Evolutionary conservation across 2,888 invertebrate species (phyloP), one percentile per base, ranked within the genome.

Genomic region (Zygothrica quintamaculata): DNA sequence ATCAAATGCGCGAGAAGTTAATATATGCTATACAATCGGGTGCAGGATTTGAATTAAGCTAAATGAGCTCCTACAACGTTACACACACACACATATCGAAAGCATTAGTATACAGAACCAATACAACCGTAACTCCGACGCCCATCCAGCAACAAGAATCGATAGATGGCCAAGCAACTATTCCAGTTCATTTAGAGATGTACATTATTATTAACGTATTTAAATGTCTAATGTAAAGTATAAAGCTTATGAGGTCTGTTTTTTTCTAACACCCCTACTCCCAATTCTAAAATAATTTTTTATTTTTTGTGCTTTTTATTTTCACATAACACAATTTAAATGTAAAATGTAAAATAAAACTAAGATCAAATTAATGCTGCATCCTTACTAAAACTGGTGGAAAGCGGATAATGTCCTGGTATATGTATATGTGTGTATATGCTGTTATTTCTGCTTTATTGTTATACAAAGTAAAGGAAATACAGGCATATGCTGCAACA

Each of bases 41-140:
- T 79, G 96, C 98, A 37, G 99, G 99, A 36, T 99, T 99, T 92
- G 99, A 99, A 92, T 94, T 99, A 75, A 96, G 96, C 91, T 96
- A 95, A 93, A 79, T 65, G 67, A 60, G 53, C 26, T 8, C 22
- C 11, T 5, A 16, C 9, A 7, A 1, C 34, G 4, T 31, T 62
- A 53, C 48, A 50, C 48, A 33, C 53, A 43, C 12, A 50, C 48
- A 80, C 77, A 81, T 77, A 81, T 81, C 79, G 59, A 46, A 55
- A n/a, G n/a, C n/a, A n/a, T n/a, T n/a, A n/a, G n/a, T n/a, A n/a
- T n/a, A n/a, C n/a, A n/a, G n/a, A n/a, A 36, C 37, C 56, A 47
- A 56, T 36, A 51, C 37, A 51, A 36, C 48, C n/a, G n/a, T n/a
- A 12, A 57, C 13, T 33, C 31, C 43, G 52, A 42, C 44, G 43